phyloP scores from a whole-genome alignment of 1,140 invertebrate species.

The Varroa destructor region DNA sequence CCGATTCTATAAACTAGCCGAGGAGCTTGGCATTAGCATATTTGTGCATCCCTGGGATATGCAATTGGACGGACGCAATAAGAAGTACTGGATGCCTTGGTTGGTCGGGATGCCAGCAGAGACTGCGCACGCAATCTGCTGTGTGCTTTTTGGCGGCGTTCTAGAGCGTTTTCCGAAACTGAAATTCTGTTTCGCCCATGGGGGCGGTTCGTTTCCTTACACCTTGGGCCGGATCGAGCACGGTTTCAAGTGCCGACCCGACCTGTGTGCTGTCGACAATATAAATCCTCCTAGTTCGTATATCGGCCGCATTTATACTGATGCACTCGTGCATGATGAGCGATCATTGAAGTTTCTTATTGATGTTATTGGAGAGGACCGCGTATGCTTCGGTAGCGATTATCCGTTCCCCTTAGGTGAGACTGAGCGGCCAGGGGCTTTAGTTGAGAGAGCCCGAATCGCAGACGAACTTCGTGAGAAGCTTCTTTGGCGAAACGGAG shows the following conservation, averaged over 20 bases:
- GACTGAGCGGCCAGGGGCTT: conserved; percentile 43
- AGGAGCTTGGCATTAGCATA: conserved; percentile 43
- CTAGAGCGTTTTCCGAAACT: conserved; percentile 43
- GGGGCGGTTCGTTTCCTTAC: conserved; percentile 49
- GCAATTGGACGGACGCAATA: conserved; percentile 44
- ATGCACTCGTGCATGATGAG: conserved; percentile 48
- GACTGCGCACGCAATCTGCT: conserved; percentile 48
- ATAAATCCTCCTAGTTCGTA: conserved; percentile 41
- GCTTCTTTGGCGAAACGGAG: conserved; percentile 16
- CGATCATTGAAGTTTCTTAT: conserved; percentile 44
- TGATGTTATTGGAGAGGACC: conserved; percentile 47
- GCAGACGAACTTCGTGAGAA: neutral
- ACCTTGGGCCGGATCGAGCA: conserved; percentile 48
- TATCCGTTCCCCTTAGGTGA: conserved; percentile 52
- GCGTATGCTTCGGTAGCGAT: conserved; percentile 48
- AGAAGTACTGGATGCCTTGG: conserved; percentile 52
- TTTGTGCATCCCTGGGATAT: conserved; percentile 55
- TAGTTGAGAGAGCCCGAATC: conserved; percentile 41
- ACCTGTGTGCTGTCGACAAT: conserved; percentile 47
- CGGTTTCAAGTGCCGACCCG: conserved; percentile 42
- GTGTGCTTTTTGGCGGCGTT: conserved; percentile 49
- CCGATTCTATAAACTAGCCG: conserved; percentile 48
- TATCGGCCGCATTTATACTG: conserved; percentile 47
- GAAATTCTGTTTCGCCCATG: conserved; percentile 50
- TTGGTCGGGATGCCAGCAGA: conserved; percentile 52